A percentile compares a stretch with the other conserved stretches of the same genome.
Conservation (phyloP, 1,140 invertebrate species). For the Centruroides sculpturatus region DNA sequence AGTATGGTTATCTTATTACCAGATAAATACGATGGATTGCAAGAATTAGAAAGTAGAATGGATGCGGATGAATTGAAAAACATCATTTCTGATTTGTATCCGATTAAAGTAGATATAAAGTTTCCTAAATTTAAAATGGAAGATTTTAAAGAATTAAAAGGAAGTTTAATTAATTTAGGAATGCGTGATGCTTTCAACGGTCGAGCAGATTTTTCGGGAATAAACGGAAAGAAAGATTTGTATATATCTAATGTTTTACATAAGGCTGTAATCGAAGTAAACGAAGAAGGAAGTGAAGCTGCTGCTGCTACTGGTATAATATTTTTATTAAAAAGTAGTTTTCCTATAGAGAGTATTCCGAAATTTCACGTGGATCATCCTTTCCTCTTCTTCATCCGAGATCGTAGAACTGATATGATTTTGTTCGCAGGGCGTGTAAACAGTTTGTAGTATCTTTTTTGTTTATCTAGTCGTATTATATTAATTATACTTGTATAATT, state of each 20-base stretch:
- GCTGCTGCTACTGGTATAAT: constrained; percentile 42
- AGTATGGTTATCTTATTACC: constrained; percentile 27
- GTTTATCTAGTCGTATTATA: too few relatives aligned
- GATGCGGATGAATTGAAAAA: constrained; percentile 31
- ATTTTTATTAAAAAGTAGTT: background rate
- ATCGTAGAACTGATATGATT: background rate
- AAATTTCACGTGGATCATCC: constrained; percentile 1
- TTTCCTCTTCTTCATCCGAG: constrained; percentile 1
- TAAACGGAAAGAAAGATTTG: constrained; percentile 26
- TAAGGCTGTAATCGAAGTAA: constrained; percentile 64
- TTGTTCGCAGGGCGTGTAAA: constrained; percentile 7
- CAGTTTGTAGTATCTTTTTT: background rate
- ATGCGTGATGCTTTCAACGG: background rate
- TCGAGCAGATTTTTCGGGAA: background rate
- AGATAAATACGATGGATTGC: constrained; percentile 20
- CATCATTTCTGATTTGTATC: background rate
- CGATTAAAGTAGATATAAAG: constrained; percentile 39
- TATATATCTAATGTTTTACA: constrained; percentile 34
- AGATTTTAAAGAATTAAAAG: background rate
- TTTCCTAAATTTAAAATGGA: constrained; percentile 64
- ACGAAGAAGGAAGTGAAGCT: constrained; percentile 61
- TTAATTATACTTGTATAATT: too few relatives aligned
- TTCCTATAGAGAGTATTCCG: background rate
- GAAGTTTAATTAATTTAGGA: background rate
- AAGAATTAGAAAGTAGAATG: constrained; percentile 35